These are phyloP conservation scores for Parochlus steinenii DNA, from an alignment of 2,888 invertebrate genomes.

Conservation along the genomic window DNA sequence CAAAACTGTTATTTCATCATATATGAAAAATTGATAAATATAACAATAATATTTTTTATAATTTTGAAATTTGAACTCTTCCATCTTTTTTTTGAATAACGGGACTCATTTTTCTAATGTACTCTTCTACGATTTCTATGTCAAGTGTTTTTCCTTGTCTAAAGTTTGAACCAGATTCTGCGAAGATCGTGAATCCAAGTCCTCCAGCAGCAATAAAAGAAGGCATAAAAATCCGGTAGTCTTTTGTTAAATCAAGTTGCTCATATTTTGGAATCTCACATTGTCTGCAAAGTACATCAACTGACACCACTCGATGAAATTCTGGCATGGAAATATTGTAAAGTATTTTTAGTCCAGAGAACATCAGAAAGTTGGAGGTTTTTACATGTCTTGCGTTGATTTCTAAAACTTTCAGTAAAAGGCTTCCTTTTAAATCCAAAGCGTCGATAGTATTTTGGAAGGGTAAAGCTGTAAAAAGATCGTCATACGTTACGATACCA, in stretches of 20 bases:
- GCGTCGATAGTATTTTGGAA: constrained; percentile 60
- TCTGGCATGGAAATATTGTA: constrained; percentile 42
- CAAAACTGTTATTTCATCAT: too few species aligned
- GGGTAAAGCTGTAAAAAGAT: constrained; percentile 50
- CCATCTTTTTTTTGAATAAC: constrained; percentile 9
- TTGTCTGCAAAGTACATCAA: constrained; percentile 39
- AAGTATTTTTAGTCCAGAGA: constrained; percentile 38
- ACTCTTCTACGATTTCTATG: constrained; percentile 21
- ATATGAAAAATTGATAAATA: too few species aligned
- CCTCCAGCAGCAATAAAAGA: constrained; percentile 50
- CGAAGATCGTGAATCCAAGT: constrained; percentile 43
- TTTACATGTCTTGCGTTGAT: constrained; percentile 29
- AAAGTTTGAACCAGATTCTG: constrained; percentile 23
- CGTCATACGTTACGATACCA: constrained; percentile 48
- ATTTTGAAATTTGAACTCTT: too few species aligned
- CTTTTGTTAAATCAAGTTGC: constrained; percentile 35
- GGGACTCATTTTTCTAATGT: constrained; percentile 15
- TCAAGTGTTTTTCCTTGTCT: constrained; percentile 20
- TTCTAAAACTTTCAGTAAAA: constrained; percentile 45
- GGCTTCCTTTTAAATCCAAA: constrained; percentile 47
- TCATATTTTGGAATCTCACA: constrained; percentile 47
- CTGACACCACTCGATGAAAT: constrained; percentile 40
- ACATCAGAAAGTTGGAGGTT: constrained; percentile 8
- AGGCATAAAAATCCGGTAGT: constrained; percentile 44
- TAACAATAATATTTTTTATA: too few species aligned